A percentile compares a stretch with the other conserved stretches of the same genome.
Evolutionary conservation across 2,113 vertebrate genomes (phyloP).

Genomic region (Mystacornis crossleyi): DNA sequence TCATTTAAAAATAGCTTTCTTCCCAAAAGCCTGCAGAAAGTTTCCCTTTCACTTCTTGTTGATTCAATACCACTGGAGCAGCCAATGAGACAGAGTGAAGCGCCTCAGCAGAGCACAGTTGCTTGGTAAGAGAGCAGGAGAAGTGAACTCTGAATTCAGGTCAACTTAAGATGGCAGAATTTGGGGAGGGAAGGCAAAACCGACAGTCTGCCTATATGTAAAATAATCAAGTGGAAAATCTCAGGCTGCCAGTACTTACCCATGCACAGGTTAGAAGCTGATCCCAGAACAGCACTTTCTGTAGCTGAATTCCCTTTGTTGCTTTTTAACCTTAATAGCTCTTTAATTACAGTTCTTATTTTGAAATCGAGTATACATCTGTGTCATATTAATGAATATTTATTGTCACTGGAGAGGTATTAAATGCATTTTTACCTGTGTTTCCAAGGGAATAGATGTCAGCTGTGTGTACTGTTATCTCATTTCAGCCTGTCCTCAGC

Average conservation of each 20-base stretch:
- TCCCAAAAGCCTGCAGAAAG: not conserved
- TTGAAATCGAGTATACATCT: constrained; percentile 9
- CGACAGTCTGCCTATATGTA: rapidly evolving
- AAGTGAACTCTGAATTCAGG: not conserved
- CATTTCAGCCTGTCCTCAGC: constrained; percentile 10
- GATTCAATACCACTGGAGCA: not conserved
- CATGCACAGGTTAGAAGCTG: not conserved
- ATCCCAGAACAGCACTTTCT: not conserved
- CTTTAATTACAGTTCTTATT: constrained; percentile 51
- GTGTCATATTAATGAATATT: constrained; percentile 28
- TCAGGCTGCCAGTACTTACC: not conserved
- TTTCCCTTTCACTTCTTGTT: not conserved
- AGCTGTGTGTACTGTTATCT: not conserved
- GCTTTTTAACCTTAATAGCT: constrained; percentile 34
- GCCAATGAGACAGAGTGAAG: not conserved
- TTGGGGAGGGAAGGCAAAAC: not conserved
- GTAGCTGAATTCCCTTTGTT: constrained; percentile 5
- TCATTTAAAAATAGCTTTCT: not conserved
- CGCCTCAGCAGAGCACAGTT: not conserved
- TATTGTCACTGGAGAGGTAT: not conserved
- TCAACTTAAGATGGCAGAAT: not conserved
- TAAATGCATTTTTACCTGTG: constrained; percentile 13
- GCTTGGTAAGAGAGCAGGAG: not conserved
- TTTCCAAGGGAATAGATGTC: constrained; percentile 31
- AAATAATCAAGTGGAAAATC: not conserved